Evolutionary conservation across 2,888 invertebrate species (phyloP), one percentile per base, ranked within the genome.

Genomic region (Phoronis australis): DNA sequence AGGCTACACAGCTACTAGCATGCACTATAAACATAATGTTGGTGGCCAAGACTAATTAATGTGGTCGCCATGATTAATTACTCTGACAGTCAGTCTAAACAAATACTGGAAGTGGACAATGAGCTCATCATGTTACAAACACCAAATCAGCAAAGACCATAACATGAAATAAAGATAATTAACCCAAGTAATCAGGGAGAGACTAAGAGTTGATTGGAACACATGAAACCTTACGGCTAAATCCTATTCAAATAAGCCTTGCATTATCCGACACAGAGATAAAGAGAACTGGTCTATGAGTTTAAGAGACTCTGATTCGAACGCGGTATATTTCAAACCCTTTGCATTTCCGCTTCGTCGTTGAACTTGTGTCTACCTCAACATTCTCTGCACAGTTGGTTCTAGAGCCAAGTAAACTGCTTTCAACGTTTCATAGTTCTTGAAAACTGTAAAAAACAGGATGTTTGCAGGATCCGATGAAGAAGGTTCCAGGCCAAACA

Each of bases 251-350:
- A 48, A 47, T 3, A 52, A 39, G 4, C 49, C 55, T 20, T 42
- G 22, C 15, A 37, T 40, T 23, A 55, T 40, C 31, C 52, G 37
- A 43, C 52, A 52, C 21, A 55, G 27, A 42, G 47, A 52, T 24
- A 54, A 18, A 5, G 52, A 49, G 41, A 55, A 45, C 47, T 55
- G 45, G 42, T 55, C 27, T 12, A 31, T 31, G 9, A 31, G n/a
- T n/a, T n/a, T n/a, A n/a, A n/a, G n/a, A n/a, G n/a, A n/a, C n/a
- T n/a, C n/a, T n/a, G n/a, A n/a, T n/a, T n/a, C n/a, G n/a, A n/a
- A n/a, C n/a, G n/a, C n/a, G n/a, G n/a, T n/a, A n/a, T n/a, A n/a
- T n/a, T n/a, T n/a, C n/a, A n/a, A n/a, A n/a, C n/a, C n/a, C n/a
- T n/a, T n/a, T n/a, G n/a, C n/a, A n/a, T n/a, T n/a, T n/a, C n/a